Evolutionary conservation across 2,888 invertebrate species (phyloP).

Genomic region (Iselma pallidipennis): DNA sequence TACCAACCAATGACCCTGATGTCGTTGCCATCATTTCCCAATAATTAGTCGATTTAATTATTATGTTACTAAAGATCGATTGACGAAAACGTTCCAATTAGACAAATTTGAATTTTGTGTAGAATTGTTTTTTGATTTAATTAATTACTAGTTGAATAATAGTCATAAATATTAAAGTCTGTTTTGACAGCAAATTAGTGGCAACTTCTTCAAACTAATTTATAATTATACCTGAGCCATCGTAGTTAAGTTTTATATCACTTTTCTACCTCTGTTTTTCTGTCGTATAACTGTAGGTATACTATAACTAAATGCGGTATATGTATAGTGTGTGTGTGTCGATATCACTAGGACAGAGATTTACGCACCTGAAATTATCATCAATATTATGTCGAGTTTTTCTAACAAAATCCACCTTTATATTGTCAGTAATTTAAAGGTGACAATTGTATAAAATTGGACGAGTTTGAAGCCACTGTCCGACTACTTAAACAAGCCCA

Average conservation of each 20-base stretch:
- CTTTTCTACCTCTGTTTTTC: neutral
- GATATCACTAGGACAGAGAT: constrained; percentile 50
- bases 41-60: neutral
- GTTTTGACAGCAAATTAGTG: constrained; percentile 55
- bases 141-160: constrained; percentile 41
- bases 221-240: constrained; percentile 54
- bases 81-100: neutral
- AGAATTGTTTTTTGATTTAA: constrained; percentile 24
- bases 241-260: constrained; percentile 20
- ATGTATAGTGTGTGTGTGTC: constrained; percentile 32
- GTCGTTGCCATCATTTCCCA: too few species aligned
- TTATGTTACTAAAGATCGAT: neutral
- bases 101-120: neutral
- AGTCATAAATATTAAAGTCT: constrained; percentile 48
- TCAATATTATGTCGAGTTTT: constrained; percentile 2
- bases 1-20: too few species aligned
- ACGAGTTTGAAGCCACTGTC: constrained; percentile 41
- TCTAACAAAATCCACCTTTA: constrained; percentile 28
- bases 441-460: constrained; percentile 19
- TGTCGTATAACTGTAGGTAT: constrained; percentile 40
- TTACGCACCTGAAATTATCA: constrained; percentile 47
- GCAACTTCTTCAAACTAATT: constrained; percentile 51
- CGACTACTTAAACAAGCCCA: constrained; percentile 47
- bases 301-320: constrained; percentile 51
- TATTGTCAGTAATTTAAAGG: constrained; percentile 10